These are phyloP conservation scores for Kuschelorhynchus macadamiae DNA, from an alignment of 2,888 invertebrate genomes.

Conservation along the genomic window DNA sequence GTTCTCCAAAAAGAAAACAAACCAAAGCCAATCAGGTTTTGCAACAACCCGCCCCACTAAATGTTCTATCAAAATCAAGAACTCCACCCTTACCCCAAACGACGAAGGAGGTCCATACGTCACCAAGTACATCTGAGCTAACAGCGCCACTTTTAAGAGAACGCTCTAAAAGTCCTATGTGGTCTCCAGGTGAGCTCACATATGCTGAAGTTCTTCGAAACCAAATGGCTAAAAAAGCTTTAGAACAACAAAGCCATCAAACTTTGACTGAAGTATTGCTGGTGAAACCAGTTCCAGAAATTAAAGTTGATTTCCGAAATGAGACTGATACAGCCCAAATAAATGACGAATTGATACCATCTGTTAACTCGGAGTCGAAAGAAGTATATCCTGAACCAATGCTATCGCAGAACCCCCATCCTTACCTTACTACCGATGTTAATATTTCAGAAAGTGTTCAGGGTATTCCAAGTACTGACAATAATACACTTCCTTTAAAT, in stretches of 20 bases:
- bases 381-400: background rate
- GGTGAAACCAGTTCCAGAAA: constrained; percentile 7
- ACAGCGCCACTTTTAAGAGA: constrained; percentile 39
- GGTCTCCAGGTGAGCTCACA: constrained; percentile 81
- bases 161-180: constrained; percentile 80
- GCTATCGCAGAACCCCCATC: background rate
- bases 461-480: constrained; percentile 1
- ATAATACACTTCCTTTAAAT: background rate
- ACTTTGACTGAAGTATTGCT: constrained; percentile 3
- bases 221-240: constrained; percentile 56
- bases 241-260: constrained; percentile 8
- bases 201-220: constrained; percentile 87
- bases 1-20: constrained; percentile 37
- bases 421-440: background rate
- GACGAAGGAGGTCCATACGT: background rate
- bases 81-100: no score
- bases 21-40: no score
- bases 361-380: background rate
- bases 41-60: no score
- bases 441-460: constrained; percentile 8
- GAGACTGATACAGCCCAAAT: no score
- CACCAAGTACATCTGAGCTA: background rate
- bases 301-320: background rate
- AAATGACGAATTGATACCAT: no score
- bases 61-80: constrained; percentile 20